Percentiles rank a stretch among this genome's conserved stretches.
phyloP scores from a whole-genome alignment of 2,113 vertebrate species.

The Tenebrosternarchus preto region DNA sequence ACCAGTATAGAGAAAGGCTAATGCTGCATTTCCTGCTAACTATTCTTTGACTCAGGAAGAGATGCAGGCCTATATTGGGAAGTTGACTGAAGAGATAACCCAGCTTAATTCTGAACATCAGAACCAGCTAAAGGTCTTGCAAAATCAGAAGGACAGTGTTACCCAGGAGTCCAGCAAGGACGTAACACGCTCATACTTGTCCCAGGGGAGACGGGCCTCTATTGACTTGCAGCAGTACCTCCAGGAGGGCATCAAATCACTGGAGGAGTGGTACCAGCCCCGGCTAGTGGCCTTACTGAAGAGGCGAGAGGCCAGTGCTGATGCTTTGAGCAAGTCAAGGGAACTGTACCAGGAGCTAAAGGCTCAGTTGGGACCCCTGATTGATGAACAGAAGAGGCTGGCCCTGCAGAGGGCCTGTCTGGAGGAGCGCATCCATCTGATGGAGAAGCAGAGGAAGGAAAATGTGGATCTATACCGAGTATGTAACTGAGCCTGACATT shows the following conservation, averaged over 20 bases:
- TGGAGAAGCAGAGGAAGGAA: constrained; percentile 79
- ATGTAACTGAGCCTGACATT: constrained; percentile 18
- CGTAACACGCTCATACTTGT: constrained; percentile 75
- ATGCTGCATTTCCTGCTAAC: not conserved
- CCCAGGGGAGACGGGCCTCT: constrained; percentile 79
- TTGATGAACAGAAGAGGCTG: constrained; percentile 79
- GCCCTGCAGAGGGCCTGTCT: constrained; percentile 79
- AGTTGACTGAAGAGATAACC: constrained; percentile 77
- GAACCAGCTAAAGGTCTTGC: constrained; percentile 73
- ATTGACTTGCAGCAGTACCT: constrained; percentile 85
- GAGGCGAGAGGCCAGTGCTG: constrained; percentile 74
- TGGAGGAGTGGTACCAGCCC: constrained; percentile 88
- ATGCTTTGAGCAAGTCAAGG: constrained; percentile 77
- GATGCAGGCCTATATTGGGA: constrained; percentile 72
- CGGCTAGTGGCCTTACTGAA: constrained; percentile 84
- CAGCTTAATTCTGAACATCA: constrained; percentile 75
- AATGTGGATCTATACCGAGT: constrained; percentile 85
- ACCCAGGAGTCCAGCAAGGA: constrained; percentile 59
- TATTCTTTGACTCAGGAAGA: constrained; percentile 68
- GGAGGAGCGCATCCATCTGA: constrained; percentile 83
- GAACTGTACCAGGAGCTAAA: constrained; percentile 81
- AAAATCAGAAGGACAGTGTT: constrained; percentile 65
- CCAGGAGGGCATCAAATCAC: constrained; percentile 77
- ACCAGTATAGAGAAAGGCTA: not conserved
- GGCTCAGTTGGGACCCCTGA: constrained; percentile 79